These are phyloP conservation scores for Machimus rusticus DNA, from an alignment of 2,888 invertebrate genomes.

Conservation along the genomic window DNA sequence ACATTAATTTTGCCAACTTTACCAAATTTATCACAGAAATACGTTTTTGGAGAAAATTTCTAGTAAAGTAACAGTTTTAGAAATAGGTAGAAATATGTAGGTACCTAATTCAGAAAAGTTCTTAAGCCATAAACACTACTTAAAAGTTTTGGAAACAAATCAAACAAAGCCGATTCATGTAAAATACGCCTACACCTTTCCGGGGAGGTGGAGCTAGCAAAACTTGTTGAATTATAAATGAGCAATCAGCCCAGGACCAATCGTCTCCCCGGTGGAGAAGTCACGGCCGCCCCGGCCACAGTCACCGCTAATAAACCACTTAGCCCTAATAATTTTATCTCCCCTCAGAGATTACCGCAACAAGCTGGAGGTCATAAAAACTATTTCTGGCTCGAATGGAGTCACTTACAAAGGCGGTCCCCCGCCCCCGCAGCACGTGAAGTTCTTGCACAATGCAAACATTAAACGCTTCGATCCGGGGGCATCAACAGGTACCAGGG, in stretches of 20 bases:
- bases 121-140: background rate
- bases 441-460: constrained; percentile 8
- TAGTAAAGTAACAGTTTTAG: no score
- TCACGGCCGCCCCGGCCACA: background rate
- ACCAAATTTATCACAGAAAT: no score
- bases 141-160: background rate
- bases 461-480: background rate
- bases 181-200: background rate
- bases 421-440: background rate
- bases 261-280: background rate
- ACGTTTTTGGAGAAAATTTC: no score
- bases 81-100: no score
- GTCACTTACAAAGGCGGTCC: background rate
- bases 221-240: background rate
- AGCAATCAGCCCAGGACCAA: background rate
- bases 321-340: constrained; percentile 21
- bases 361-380: constrained; percentile 6
- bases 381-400: constrained; percentile 2
- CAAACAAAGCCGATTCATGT: background rate
- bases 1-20: no score
- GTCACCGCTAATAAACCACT: constrained; percentile 10
- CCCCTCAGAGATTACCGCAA: constrained; percentile 6
- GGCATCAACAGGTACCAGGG: constrained; percentile 41
- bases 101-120: background rate
- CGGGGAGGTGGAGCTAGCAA: background rate